Evolutionary conservation across 2,797 vertebrate species (phyloP), one percentile per base, ranked within the genome.

Genomic region (Mallotus villosus): DNA sequence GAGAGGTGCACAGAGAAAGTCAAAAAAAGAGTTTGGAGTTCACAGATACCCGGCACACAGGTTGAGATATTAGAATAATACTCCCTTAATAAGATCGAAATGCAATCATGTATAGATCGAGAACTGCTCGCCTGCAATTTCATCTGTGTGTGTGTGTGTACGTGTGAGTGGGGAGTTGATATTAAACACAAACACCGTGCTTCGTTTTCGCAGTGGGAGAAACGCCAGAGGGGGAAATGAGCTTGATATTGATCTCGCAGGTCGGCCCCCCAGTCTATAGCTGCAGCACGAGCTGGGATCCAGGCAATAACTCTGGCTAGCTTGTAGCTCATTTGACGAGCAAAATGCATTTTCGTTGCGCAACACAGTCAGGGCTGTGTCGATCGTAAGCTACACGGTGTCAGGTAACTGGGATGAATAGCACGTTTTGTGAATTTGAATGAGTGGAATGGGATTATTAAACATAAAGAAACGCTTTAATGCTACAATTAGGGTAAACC

Each of bases 81-180:
- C 57, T 65, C 59, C 71, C 62, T 63, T 68, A 73, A 74, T 75
- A 71, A 76, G 73, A 57, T 60, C 60, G 64, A 62, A 76, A 78
- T 74, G 59, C 58, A 76, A 75, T 73, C 73, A 81, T 55, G 71
- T 67, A 51, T 62, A 25, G 21, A 32, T 55, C 8, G 21, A 9
- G 34, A 49, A 41, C 69, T 0, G 41, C n/a, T 51, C 60, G 21
- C 37, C 69, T 29, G 27, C 34, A 24, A 46, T 25, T n/a, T 58
- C 19, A 25, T 58, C 21, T 12, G 16, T 32, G 32, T 32, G 46
- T 6, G 3, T 25, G 19, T 27, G 9, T n/a, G n/a, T n/a, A n/a
- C n/a, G n/a, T n/a, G n/a, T n/a, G n/a, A n/a, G 49, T 25, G 49
- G 63, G 70, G 49, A 29, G 11, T 12, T 17, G n/a, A 9, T 57